Evolutionary conservation across 30 jellyfish, hydroid and myxozoan species (phyloP).

Genomic region (Pelagia noctiluca): DNA sequence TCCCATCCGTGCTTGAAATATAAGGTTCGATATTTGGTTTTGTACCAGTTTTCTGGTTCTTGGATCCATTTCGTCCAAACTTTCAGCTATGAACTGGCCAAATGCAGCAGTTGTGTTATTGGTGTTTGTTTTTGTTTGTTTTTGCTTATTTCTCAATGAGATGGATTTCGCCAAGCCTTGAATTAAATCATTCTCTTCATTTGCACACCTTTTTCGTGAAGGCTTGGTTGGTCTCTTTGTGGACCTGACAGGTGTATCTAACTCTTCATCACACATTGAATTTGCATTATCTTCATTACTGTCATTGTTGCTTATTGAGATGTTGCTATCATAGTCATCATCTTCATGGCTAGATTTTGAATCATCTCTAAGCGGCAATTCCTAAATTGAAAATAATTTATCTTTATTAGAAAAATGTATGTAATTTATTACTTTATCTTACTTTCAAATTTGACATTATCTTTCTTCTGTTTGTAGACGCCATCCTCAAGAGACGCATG

Average conservation of each 20-base stretch:
- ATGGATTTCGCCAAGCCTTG: neutral
- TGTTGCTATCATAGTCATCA: neutral
- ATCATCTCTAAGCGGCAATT: too few relatives aligned
- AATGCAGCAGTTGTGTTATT: neutral
- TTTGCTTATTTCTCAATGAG: neutral
- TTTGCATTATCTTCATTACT: neutral
- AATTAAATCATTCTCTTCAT: neutral
- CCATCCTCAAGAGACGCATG: slow-evolving; percentile 5
- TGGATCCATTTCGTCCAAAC: neutral
- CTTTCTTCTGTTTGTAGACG: neutral
- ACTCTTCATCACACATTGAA: neutral
- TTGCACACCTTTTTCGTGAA: neutral
- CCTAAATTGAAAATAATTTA: too few relatives aligned
- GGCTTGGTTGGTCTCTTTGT: neutral
- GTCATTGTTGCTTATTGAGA: neutral
- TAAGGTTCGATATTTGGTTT: too few relatives aligned
- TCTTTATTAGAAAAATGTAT: too few relatives aligned
- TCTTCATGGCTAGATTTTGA: neutral
- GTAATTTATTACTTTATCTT: neutral
- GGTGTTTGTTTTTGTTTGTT: neutral
- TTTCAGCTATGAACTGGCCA: neutral
- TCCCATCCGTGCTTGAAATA: neutral
- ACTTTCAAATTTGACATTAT: neutral
- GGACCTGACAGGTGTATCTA: neutral
- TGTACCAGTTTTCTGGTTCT: neutral